Evolutionary conservation across 64 coral and sea anemone species (phyloP).

Genomic region (Anthopleura sola): DNA sequence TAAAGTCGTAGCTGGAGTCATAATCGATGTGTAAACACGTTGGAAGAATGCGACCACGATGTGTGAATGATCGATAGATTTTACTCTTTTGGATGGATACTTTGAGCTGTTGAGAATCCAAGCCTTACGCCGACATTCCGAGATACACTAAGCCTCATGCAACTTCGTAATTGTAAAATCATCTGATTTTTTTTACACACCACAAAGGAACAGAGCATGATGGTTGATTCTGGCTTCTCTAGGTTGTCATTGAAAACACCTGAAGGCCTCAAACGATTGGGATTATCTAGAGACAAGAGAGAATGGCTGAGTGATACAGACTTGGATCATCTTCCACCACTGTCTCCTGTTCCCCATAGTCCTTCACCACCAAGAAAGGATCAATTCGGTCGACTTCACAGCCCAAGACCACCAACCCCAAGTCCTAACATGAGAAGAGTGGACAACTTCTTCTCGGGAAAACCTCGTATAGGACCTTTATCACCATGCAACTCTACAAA

Average conservation of each 20-base stretch:
- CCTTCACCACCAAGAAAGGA: neutral
- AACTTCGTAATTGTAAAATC: neutral
- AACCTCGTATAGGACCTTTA: neutral
- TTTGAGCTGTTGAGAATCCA: neutral
- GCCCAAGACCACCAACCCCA: constrained; percentile 2
- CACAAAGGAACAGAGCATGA: neutral
- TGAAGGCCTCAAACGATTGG: neutral
- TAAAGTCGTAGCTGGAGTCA: neutral
- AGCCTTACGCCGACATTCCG: neutral
- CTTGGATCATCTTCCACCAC: constrained; percentile 3
- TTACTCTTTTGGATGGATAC: neutral
- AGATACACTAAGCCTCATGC: neutral
- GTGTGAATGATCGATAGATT: neutral
- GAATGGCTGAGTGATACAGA: constrained; percentile 10
- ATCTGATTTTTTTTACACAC: neutral
- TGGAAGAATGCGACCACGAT: neutral
- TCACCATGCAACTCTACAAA: neutral
- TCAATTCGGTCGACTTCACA: neutral
- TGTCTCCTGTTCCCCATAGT: neutral
- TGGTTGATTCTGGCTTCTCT: constrained; percentile 6
- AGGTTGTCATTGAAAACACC: neutral
- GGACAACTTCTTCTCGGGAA: neutral
- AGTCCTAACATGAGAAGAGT: neutral
- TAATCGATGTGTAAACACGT: neutral
- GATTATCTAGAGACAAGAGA: neutral